These are phyloP conservation scores for Apotomis turbidana DNA, from an alignment of 2,888 invertebrate species.

Conservation along the genomic window DNA sequence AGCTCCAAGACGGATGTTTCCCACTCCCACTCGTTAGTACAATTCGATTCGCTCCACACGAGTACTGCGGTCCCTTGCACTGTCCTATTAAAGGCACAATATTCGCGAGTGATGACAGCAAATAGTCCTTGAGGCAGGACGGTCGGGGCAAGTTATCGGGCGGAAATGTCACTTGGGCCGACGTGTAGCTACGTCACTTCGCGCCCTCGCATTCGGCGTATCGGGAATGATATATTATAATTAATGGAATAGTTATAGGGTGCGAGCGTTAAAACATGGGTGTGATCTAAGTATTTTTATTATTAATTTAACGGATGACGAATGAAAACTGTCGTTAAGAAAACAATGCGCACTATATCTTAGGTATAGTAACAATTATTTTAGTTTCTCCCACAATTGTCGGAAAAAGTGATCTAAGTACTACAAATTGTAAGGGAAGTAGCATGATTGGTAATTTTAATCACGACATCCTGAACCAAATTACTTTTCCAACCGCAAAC, in stretches of 20 bases:
- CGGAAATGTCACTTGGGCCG: constrained; percentile 76
- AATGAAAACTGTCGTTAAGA: not conserved
- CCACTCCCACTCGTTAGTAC: constrained; percentile 30
- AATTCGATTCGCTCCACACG: constrained; percentile 29
- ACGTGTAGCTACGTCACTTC: constrained; percentile 54
- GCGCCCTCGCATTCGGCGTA: constrained; percentile 57
- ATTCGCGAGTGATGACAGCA: constrained; percentile 38
- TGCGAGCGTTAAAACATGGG: not conserved
- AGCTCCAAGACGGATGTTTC: constrained; percentile 21
- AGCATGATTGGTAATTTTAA: not conserved
- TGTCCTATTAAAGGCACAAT: constrained; percentile 29
- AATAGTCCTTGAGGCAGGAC: constrained; percentile 53
- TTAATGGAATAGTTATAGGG: constrained; percentile 7
- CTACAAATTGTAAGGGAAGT: not conserved
- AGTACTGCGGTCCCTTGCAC: constrained; percentile 24
- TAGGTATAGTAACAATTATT: too few relatives aligned
- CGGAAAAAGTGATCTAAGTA: not conserved
- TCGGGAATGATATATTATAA: constrained; percentile 18
- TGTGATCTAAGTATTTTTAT: not conserved
- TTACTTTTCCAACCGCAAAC: constrained; percentile 8
- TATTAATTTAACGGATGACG: not conserved
- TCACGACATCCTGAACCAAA: not conserved
- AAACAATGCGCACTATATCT: too few relatives aligned
- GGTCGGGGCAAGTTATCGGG: constrained; percentile 61
- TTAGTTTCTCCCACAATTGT: too few relatives aligned